Conservation (phyloP, 1,140 invertebrate species). For the Sminthurides bifidus region DNA sequence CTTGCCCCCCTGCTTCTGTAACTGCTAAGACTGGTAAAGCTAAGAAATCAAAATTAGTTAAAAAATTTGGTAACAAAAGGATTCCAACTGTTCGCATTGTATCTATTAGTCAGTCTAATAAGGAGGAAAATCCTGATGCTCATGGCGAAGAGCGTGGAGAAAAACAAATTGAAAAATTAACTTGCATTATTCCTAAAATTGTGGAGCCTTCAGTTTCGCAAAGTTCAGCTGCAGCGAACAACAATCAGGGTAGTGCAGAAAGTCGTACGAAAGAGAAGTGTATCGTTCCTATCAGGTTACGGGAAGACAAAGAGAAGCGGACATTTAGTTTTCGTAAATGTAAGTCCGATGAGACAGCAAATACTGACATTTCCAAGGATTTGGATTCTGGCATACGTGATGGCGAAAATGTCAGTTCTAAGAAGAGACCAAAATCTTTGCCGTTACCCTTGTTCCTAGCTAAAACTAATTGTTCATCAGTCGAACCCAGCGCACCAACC, state of each 20-base stretch:
- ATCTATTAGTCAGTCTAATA: not conserved
- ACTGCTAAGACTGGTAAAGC: not conserved
- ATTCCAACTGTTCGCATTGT: not conserved
- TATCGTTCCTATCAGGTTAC: slow-evolving; percentile 18
- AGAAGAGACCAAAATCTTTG: not conserved
- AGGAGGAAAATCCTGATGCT: not conserved
- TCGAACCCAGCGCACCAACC: too few relatives aligned
- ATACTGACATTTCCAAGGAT: not conserved
- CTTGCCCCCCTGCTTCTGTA: not conserved
- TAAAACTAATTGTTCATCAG: too few relatives aligned
- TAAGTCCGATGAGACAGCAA: not conserved
- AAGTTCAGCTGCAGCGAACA: not conserved
- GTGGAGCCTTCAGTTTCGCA: not conserved
- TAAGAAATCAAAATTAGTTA: not conserved
- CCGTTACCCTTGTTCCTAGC: too few relatives aligned
- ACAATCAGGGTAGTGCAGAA: not conserved
- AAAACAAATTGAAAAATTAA: too few relatives aligned
- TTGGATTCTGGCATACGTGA: not conserved
- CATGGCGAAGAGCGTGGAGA: too few relatives aligned
- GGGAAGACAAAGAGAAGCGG: too few relatives aligned
- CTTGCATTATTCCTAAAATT: not conserved
- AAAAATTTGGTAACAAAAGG: not conserved
- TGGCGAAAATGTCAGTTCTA: not conserved
- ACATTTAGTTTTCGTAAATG: too few relatives aligned
- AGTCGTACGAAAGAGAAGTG: slow-evolving; percentile 17